Evolutionary conservation across 2,113 vertebrate genomes (phyloP).

Genomic region (Cyanistes caeruleus): DNA sequence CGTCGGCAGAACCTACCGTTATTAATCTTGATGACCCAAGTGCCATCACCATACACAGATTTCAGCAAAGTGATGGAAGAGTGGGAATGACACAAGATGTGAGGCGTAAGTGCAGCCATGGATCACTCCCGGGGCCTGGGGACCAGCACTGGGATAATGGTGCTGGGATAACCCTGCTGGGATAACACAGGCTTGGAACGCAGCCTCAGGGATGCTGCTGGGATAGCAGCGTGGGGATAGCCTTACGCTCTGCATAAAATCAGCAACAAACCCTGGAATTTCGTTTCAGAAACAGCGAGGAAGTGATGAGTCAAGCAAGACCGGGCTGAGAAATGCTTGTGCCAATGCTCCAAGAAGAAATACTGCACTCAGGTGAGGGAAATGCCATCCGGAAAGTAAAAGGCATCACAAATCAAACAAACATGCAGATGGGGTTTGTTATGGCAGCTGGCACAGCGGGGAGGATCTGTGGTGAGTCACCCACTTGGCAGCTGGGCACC

Average conservation of each 20-base stretch:
- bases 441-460: not conserved
- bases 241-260: not conserved
- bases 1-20: not conserved
- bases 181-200: accelerated
- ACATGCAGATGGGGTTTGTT: accelerated
- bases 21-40: slow-evolving; percentile 38
- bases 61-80: not conserved
- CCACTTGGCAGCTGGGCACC: not conserved
- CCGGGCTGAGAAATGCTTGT: accelerated
- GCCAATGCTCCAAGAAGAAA: not conserved
- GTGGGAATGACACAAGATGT: accelerated
- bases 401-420: not conserved
- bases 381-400: accelerated
- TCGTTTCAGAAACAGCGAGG: accelerated
- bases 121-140: not conserved
- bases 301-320: not conserved
- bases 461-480: not conserved
- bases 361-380: accelerated
- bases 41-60: not conserved
- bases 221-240: not conserved
- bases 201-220: not conserved
- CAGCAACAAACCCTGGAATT: not conserved
- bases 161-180: not conserved
- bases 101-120: accelerated
- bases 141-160: not conserved